These are phyloP conservation scores for Ramphastos sulfuratus DNA, from an alignment of 2,113 vertebrate species.

Conservation along the genomic window DNA sequence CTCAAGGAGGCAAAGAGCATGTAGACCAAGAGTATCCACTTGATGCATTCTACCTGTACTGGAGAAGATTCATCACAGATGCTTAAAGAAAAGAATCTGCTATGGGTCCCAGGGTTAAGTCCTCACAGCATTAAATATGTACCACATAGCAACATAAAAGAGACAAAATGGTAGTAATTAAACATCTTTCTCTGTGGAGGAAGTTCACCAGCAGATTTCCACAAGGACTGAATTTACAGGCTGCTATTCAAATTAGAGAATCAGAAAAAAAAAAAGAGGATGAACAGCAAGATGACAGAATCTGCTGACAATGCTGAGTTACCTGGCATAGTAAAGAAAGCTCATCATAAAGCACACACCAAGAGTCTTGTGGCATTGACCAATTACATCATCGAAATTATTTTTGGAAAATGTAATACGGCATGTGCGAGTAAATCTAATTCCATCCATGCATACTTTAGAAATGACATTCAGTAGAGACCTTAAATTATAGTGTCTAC, in stretches of 20 bases:
- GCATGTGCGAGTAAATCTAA: not conserved
- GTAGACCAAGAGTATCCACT: not conserved
- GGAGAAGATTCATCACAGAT: not conserved
- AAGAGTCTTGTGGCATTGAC: not conserved
- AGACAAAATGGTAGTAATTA: not conserved
- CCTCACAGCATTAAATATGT: not conserved
- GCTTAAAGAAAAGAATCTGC: not conserved
- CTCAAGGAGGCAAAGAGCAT: not conserved
- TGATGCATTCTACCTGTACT: not conserved
- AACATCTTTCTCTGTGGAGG: not conserved
- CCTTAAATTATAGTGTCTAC: not conserved
- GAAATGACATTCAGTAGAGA: not conserved
- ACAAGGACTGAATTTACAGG: not conserved
- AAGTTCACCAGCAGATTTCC: not conserved
- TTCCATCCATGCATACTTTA: not conserved
- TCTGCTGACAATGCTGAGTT: not conserved
- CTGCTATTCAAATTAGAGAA: not conserved
- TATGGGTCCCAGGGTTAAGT: not conserved
- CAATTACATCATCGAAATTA: not conserved
- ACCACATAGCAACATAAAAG: not conserved
- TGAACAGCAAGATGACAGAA: not conserved
- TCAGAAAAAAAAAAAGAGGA: not conserved
- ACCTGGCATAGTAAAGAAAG: not conserved
- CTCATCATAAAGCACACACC: not conserved
- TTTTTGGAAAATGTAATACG: not conserved